phyloP scores from a whole-genome alignment of 2,113 vertebrate species.

The Sceloporus undulatus region DNA sequence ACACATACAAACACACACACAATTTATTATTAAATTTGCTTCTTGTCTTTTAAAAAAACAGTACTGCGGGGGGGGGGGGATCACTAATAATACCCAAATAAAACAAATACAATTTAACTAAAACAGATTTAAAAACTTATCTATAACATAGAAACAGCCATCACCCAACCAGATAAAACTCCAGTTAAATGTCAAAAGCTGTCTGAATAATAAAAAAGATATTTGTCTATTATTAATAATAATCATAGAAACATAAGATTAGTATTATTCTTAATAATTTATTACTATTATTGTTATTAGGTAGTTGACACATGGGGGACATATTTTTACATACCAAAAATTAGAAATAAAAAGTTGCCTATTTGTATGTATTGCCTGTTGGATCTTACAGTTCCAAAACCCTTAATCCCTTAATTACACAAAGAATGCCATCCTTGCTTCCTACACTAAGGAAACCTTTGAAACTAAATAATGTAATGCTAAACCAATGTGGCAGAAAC shows the following conservation, averaged over 20 bases:
- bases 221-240: too few relatives aligned
- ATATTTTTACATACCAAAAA: background rate
- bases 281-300: background rate
- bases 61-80: too few relatives aligned
- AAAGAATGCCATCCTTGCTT: slow-evolving; percentile 31
- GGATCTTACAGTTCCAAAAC: background rate
- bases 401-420: slow-evolving; percentile 44
- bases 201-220: too few relatives aligned
- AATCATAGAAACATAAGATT: too few relatives aligned
- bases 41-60: too few relatives aligned
- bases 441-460: slow-evolving; percentile 30
- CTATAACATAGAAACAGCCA: too few relatives aligned
- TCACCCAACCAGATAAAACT: too few relatives aligned
- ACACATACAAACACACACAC: background rate
- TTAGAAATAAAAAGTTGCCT: background rate
- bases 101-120: too few relatives aligned
- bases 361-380: fast-evolving
- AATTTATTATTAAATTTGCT: too few relatives aligned
- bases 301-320: background rate
- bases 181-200: too few relatives aligned
- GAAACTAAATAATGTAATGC: slow-evolving; percentile 54
- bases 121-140: too few relatives aligned
- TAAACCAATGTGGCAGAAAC: slow-evolving; percentile 45
- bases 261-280: background rate
- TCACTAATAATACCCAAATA: too few relatives aligned